These are phyloP conservation scores for Labeo catla DNA, from an alignment of 2,113 vertebrate genomes.

Conservation along the genomic window DNA sequence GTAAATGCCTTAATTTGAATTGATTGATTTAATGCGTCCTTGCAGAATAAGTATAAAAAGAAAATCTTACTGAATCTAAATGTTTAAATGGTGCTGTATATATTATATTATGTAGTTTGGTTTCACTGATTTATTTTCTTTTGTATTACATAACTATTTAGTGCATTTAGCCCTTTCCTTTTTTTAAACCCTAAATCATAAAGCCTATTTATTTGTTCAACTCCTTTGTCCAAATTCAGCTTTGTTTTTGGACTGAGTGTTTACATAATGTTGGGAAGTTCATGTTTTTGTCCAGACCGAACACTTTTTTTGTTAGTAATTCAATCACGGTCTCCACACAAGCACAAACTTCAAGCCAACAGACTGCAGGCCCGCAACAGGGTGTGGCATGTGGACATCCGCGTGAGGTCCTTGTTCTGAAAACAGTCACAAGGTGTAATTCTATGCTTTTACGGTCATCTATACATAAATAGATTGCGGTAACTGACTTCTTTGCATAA, in stretches of 20 bases:
- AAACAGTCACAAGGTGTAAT: slow-evolving; percentile 30
- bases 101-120: not conserved
- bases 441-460: slow-evolving; percentile 6
- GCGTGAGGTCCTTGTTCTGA: slow-evolving; percentile 18
- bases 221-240: not conserved
- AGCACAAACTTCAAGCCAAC: not conserved
- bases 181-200: not conserved
- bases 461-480: not conserved
- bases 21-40: not conserved
- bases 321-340: slow-evolving; percentile 12
- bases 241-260: slow-evolving; percentile 3
- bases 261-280: not conserved
- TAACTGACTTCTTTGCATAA: not conserved
- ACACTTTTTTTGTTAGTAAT: not conserved
- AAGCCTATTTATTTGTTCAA: not conserved
- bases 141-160: not conserved
- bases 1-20: not conserved
- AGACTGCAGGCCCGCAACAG: not conserved
- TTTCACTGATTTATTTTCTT: not conserved
- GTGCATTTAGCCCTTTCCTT: not conserved
- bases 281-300: not conserved
- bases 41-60: not conserved
- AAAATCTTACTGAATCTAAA: not conserved
- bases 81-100: not conserved
- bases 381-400: slow-evolving; percentile 16